Evolutionary conservation across 2,888 invertebrate species (phyloP), one percentile per base, ranked within the genome.

Genomic region (Sturmia bella): DNA sequence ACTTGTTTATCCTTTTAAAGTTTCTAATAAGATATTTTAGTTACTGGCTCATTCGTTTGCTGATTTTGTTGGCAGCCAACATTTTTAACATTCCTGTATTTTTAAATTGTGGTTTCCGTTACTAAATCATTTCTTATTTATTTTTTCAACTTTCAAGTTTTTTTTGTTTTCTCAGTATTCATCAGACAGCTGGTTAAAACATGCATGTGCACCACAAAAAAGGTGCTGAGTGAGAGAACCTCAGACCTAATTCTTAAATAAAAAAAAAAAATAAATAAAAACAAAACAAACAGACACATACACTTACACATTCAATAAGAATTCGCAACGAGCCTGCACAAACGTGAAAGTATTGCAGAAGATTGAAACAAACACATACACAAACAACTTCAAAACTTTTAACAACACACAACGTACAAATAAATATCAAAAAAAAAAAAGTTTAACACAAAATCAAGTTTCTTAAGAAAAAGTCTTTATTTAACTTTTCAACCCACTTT

Each of bases 71-170:
- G 32, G 19, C 59, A 70, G 74, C 64, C 69, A 82, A 69, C 39
- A 74, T 74, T 82, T 78, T 43, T 70, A 82, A 78, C 69, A 74
- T 74, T 82, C 52, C 48, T 70, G 63, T 70, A 43, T 78, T 75
- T 59, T 78, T 66, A 78, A 82, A 78, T 78, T 82, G 82, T 75
- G 82, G 82, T 82, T 70, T 82, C 78, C 82, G 78, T 52, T 82
- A 54, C 52, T 59, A 75, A 70, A 78, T 70, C 48, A 56, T 80
- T 4, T 27, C 3, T 27, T 4, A 4, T 27, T 27, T 27, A 6
- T 70, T 43, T 64, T 66, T 48, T 7, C 52, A 61, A 21, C 43
- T 73, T 64, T 17, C 13, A 19, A 64, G 72, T 73, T 74, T 77
- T 73, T 74, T 48, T 73, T 74, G 73, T 73, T 74, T 48, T 3